A percentile compares a stretch with the other conserved stretches of the same genome.
Evolutionary conservation across 2,888 invertebrate species (phyloP).

Genomic region (Epinotia nisella): DNA sequence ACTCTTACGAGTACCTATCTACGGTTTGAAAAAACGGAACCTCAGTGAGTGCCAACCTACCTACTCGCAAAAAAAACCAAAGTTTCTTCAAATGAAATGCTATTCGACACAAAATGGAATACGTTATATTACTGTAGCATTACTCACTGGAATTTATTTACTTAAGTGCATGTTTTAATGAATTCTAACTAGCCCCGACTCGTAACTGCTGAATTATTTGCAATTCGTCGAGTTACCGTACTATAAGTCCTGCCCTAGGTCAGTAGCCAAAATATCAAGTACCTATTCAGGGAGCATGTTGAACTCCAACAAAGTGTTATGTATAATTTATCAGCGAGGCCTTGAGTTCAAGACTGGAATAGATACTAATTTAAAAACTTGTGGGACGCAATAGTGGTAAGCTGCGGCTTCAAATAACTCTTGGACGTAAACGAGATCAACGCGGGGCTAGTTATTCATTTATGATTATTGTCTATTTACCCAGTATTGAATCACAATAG

Average conservation of each 20-base stretch:
- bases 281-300: neutral
- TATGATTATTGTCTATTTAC: neutral
- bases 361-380: neutral
- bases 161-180: conserved; percentile 6
- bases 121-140: neutral
- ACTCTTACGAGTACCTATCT: no score
- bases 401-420: neutral
- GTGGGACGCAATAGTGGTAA: neutral
- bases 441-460: neutral
- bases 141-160: conserved; percentile 9
- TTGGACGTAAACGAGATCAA: neutral
- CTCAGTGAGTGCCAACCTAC: neutral
- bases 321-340: neutral
- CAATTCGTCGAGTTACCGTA: neutral
- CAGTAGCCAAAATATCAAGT: neutral
- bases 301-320: neutral
- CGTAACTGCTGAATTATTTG: neutral
- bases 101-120: conserved; percentile 1
- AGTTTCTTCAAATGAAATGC: neutral
- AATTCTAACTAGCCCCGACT: neutral
- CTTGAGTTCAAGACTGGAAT: neutral
- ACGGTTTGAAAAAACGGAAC: no score
- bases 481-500: no score
- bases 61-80: neutral
- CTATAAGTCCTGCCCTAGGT: neutral